Evolutionary conservation across 2,797 vertebrate species (phyloP).

Genomic region (Acropternis orthonyx): DNA sequence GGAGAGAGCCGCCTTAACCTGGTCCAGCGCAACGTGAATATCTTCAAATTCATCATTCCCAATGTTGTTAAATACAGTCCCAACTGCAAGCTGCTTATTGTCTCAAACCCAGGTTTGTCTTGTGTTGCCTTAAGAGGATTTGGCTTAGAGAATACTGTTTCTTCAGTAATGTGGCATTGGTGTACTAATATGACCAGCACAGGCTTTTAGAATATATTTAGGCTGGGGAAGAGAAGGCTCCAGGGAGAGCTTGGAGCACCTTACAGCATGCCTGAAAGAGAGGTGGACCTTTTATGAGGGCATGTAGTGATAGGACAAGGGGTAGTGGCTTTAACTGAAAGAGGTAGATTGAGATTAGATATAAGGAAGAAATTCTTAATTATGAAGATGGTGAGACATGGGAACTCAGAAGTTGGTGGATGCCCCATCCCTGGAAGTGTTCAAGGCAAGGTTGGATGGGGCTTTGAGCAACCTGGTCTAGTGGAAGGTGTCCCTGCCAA

Average conservation of each 20-base stretch:
- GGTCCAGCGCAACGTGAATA: conserved; percentile 96
- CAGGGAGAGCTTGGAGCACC: background rate
- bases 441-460: background rate
- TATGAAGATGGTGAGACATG: background rate
- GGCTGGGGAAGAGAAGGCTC: background rate
- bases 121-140: background rate
- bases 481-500: background rate
- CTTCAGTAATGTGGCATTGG: background rate
- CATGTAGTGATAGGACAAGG: background rate
- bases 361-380: background rate
- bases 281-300: background rate
- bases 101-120: conserved; percentile 93
- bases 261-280: background rate
- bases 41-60: conserved; percentile 99
- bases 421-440: background rate
- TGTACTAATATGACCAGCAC: background rate
- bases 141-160: background rate
- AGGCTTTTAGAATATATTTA: background rate
- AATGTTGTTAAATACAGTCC: conserved; percentile 96
- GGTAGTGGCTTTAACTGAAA: background rate
- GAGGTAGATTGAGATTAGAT: background rate
- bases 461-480: background rate
- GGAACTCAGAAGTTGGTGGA: background rate
- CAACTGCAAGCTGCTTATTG: conserved; percentile 90
- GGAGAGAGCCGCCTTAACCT: conserved; percentile 96